Evolutionary conservation across 2,888 invertebrate species (phyloP).

Genomic region (Baronia brevicornis): DNA sequence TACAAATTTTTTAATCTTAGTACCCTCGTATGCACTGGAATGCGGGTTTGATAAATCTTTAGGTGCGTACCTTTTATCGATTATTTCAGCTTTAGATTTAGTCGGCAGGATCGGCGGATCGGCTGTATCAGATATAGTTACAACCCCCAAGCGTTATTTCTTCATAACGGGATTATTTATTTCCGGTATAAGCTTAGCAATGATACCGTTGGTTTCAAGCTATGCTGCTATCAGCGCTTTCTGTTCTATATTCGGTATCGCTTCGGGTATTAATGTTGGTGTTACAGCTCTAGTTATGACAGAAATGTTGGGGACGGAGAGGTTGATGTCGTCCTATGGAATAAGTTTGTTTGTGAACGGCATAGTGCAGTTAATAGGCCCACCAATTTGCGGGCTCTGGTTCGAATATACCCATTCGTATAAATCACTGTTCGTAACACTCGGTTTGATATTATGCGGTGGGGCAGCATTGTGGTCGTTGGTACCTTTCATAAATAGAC

Average conservation of each 20-base stretch:
- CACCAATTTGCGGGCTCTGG: constrained; percentile 87
- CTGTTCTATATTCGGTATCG: constrained; percentile 86
- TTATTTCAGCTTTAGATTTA: constrained; percentile 87
- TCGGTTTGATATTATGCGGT: constrained; percentile 82
- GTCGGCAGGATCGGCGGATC: constrained; percentile 91
- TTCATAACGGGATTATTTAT: constrained; percentile 86
- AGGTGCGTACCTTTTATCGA: constrained; percentile 84
- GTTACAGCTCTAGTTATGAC: constrained; percentile 92
- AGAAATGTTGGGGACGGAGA: constrained; percentile 88
- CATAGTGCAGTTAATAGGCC: constrained; percentile 85
- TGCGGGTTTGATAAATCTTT: constrained; percentile 82
- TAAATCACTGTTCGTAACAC: constrained; percentile 81
- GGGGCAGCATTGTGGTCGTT: constrained; percentile 86
- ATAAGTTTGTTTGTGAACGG: constrained; percentile 91
- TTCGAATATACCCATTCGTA: constrained; percentile 79
- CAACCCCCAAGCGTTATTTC: constrained; percentile 87
- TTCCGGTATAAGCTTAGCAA: constrained; percentile 83
- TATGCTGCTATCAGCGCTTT: constrained; percentile 80
- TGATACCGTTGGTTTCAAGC: constrained; percentile 80
- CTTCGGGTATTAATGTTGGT: constrained; percentile 90
- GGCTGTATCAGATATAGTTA: constrained; percentile 84
- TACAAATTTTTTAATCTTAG: constrained; percentile 88
- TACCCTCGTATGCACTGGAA: constrained; percentile 84
- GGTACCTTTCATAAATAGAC: constrained; percentile 80
- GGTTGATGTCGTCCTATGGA: constrained; percentile 90